A percentile compares a stretch with the other conserved stretches of the same genome.
Evolutionary conservation across 2,797 vertebrate genomes (phyloP).

Genomic region (Odontamblyopus lacepedii): DNA sequence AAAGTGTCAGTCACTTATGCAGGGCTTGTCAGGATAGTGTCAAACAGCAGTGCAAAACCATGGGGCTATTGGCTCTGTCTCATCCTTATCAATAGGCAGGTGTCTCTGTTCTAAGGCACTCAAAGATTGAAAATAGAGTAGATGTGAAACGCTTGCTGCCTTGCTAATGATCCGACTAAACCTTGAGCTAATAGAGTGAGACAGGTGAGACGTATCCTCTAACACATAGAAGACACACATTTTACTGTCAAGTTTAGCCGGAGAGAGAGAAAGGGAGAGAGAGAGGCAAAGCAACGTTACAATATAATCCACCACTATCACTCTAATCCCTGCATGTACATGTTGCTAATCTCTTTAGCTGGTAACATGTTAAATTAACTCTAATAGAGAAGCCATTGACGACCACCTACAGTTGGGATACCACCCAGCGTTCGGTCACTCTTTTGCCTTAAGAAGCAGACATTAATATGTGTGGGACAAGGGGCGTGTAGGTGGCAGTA

Average conservation of each 20-base stretch:
- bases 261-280: constrained; percentile 28
- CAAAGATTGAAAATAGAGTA: constrained; percentile 72
- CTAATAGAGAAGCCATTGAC: constrained; percentile 70
- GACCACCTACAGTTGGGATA: constrained; percentile 70
- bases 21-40: constrained; percentile 45
- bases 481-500: constrained; percentile 34
- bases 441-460: constrained; percentile 53
- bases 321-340: constrained; percentile 77
- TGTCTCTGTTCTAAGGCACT: constrained; percentile 57
- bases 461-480: constrained; percentile 35
- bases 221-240: constrained; percentile 34
- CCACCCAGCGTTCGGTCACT: constrained; percentile 77
- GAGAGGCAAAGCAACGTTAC: constrained; percentile 58
- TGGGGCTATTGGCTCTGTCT: constrained; percentile 54
- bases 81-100: constrained; percentile 68
- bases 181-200: constrained; percentile 71
- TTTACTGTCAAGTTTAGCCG: constrained; percentile 64
- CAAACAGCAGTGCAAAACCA: constrained; percentile 47
- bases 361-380: constrained; percentile 79
- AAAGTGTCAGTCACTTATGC: constrained; percentile 52
- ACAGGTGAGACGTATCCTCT: constrained; percentile 67
- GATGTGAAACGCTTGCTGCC: constrained; percentile 62
- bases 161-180: constrained; percentile 73
- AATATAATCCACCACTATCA: constrained; percentile 70
- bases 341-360: constrained; percentile 77